Evolutionary conservation across 2,113 vertebrate genomes (phyloP).

Genomic region (Accipiter cooperii): DNA sequence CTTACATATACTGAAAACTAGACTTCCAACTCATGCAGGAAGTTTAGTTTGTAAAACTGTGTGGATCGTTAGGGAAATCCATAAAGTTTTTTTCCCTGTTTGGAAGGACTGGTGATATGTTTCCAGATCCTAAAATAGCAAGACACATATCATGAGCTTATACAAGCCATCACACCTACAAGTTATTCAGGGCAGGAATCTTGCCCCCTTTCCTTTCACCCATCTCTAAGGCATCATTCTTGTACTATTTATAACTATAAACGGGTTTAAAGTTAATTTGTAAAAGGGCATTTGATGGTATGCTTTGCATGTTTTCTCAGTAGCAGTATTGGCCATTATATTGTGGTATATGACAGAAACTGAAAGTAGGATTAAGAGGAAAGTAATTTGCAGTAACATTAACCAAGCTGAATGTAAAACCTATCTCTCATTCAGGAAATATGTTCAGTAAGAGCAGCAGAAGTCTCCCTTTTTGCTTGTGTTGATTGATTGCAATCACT

Average conservation of each 20-base stretch:
- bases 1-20: not conserved
- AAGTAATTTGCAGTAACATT: not conserved
- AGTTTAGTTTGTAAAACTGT: not conserved
- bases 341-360: not conserved
- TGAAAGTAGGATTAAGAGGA: not conserved
- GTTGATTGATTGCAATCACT: not conserved
- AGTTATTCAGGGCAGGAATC: not conserved
- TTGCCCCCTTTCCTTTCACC: not conserved
- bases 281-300: not conserved
- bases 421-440: not conserved
- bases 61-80: not conserved
- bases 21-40: not conserved
- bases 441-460: not conserved
- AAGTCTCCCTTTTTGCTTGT: not conserved
- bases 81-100: not conserved
- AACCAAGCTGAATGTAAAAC: not conserved
- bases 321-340: not conserved
- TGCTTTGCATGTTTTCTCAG: not conserved
- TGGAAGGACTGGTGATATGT: not conserved
- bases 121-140: not conserved
- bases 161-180: not conserved
- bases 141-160: not conserved
- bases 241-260: not conserved
- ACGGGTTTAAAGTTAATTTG: not conserved
- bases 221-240: not conserved